Base-by-base conservation (phyloP, 2,888 invertebrate genomes). In the Icerya purchasi region DNA sequence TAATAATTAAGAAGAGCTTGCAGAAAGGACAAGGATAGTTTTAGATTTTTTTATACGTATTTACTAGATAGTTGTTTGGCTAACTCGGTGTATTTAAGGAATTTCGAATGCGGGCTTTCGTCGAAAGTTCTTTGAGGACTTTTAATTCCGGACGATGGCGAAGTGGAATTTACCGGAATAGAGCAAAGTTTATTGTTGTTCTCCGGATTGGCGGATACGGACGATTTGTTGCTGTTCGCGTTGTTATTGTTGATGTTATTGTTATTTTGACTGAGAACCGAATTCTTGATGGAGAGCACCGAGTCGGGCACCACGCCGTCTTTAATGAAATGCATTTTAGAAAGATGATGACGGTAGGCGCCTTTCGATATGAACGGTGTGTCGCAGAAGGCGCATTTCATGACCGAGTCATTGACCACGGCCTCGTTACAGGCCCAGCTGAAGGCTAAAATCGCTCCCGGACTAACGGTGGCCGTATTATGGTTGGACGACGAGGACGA, bases 41-140 rank as follows among this genome's bases (percentile, higher is more conserved):
- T 24, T 14, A 50, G 25, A 53, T 55, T 21, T 53, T 22, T 53
- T 61, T 84, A 89, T 79, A 87, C 86, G 77, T 91, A 92, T 77
- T 93, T 93, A 76, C 91, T 92, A 72, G 93, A 93, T 73, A 96
- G 78, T 77, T 96, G 94, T 76, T 94, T 94, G 70, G 96, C 96
- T 75, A 96, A 82, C 77, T 96, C 93, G 71, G 93, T 93, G 76
- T 96, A 96, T 77, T 94, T 94, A 68, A 93, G 83, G 78, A 94
- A 94, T 78, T 94, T 96, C 68, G 94, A 91, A 75, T 92, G 91
- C 56, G 91, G 89, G 71, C 88, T 90, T 74, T 92, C 92, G 69
- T 90, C 90, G 70, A 83, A 84, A 36, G 62, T 67, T 24, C 64
- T 62, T 22, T 64, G 64, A 2, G 66, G 64, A 60, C 67, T 65